Percentiles rank a stretch among this genome's conserved stretches.
Evolutionary conservation across 2,113 vertebrate species (phyloP).

Genomic region (Sarotherodon lohbergeri): DNA sequence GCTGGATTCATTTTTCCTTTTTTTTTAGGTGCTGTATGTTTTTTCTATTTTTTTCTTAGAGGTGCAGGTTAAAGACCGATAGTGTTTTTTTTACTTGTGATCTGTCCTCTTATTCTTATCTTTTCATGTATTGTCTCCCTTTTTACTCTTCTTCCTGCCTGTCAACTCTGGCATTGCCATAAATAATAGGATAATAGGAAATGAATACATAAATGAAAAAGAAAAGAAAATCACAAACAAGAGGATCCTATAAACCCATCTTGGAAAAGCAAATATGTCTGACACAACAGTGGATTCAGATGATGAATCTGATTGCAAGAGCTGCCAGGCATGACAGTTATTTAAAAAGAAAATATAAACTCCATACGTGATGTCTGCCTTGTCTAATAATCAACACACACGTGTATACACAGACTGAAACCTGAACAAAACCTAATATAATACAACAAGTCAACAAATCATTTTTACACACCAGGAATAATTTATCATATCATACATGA

Average conservation of each 20-base stretch:
- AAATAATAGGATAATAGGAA: not conserved
- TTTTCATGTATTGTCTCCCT: not conserved
- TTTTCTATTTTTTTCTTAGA: accelerated
- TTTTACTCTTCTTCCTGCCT: not conserved
- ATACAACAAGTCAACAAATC: not conserved
- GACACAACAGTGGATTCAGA: not conserved
- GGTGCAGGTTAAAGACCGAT: not conserved
- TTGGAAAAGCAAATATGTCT: not conserved
- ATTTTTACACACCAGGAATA: not conserved
- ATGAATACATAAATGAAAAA: not conserved
- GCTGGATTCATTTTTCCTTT: not conserved
- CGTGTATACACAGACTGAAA: not conserved
- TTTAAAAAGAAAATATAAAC: not conserved
- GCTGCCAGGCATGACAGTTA: not conserved
- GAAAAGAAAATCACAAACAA: not conserved
- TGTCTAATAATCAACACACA: not conserved
- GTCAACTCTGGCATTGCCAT: not conserved
- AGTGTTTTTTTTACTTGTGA: not conserved
- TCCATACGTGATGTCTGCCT: not conserved
- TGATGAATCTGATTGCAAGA: not conserved
- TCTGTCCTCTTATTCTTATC: not conserved
- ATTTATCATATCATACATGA: not conserved
- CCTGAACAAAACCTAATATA: not conserved
- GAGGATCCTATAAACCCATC: not conserved
- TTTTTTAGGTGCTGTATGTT: not conserved